Evolutionary conservation across 37 sponge, comb jelly and placozoan species (phyloP).

Genomic region (Chondrilla cf. caribensis): DNA sequence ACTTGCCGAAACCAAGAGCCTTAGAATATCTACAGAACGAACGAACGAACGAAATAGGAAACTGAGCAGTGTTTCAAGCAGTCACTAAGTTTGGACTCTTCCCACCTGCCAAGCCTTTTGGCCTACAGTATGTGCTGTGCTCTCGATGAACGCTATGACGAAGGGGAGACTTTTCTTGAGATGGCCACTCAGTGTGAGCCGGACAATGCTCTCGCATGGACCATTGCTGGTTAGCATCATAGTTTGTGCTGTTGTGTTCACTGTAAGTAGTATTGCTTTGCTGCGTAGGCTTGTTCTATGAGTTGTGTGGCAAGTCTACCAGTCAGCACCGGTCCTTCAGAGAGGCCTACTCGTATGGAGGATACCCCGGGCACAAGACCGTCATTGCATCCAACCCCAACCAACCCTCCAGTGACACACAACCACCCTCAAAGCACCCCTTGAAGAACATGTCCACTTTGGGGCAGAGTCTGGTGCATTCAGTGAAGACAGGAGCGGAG

Average conservation of each 20-base stretch:
- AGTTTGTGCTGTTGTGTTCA: background rate
- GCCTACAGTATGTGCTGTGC: constrained; percentile 77
- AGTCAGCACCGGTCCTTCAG: constrained; percentile 68
- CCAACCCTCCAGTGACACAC: background rate
- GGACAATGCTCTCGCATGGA: constrained; percentile 77
- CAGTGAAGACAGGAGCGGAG: background rate
- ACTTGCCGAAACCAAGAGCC: too few species aligned
- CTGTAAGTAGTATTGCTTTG: background rate
- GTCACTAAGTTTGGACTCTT: constrained; percentile 70
- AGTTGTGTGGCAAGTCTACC: constrained; percentile 38
- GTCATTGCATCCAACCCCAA: constrained; percentile 18
- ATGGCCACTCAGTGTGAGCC: constrained; percentile 82
- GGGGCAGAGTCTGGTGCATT: background rate
- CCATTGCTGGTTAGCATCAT: constrained; percentile 68
- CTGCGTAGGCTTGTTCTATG: constrained; percentile 61
- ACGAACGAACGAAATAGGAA: too few species aligned
- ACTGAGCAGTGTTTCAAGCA: constrained; percentile 88
- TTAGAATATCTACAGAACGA: too few species aligned
- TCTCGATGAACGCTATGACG: constrained; percentile 59
- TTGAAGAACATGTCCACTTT: background rate
- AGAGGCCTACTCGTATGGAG: constrained; percentile 47
- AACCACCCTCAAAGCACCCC: background rate
- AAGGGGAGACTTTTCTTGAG: constrained; percentile 85
- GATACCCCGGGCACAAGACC: constrained; percentile 28
- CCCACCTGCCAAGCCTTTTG: constrained; percentile 64